phyloP scores from a whole-genome alignment of 1,140 invertebrate species.

The Pinna nobilis region DNA sequence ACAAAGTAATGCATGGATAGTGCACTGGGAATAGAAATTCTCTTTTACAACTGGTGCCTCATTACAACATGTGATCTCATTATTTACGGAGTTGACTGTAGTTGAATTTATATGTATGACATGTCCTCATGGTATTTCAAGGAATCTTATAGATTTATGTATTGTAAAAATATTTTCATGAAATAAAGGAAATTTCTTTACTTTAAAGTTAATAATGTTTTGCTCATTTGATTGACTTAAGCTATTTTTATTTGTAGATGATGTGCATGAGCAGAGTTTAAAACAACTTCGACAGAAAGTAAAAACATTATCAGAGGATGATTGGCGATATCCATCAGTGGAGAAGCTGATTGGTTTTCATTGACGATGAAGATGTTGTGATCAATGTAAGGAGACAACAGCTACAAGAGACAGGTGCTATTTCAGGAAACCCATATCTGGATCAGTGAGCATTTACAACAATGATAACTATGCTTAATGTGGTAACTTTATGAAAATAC shows the following conservation, averaged over 20 bases:
- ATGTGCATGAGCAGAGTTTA: conserved; percentile 57
- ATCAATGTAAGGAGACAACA: not conserved
- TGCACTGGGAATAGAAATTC: too few relatives aligned
- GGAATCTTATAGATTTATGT: too few relatives aligned
- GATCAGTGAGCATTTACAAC: not conserved
- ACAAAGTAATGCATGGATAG: too few relatives aligned
- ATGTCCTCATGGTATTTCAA: too few relatives aligned
- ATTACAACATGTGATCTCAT: too few relatives aligned
- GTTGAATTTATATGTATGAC: too few relatives aligned
- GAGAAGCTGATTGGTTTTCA: conserved; percentile 56
- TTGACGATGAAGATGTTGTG: not conserved
- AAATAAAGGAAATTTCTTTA: not conserved
- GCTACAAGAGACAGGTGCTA: not conserved
- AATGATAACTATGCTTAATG: not conserved
- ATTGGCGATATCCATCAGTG: conserved; percentile 58
- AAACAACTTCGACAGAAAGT: conserved; percentile 53
- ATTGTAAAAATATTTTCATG: not conserved
- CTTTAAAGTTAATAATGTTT: not conserved
- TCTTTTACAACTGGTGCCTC: too few relatives aligned
- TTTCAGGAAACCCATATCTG: not conserved
- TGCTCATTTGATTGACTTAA: not conserved
- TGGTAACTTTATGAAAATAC: too few relatives aligned
- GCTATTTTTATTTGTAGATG: conserved; percentile 36
- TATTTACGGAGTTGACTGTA: too few relatives aligned
- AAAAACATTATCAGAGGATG: conserved; percentile 55